A percentile compares a stretch with the other conserved stretches of the same genome.
Conservation (phyloP, 2,888 invertebrate species). For the Archips xylosteana region DNA sequence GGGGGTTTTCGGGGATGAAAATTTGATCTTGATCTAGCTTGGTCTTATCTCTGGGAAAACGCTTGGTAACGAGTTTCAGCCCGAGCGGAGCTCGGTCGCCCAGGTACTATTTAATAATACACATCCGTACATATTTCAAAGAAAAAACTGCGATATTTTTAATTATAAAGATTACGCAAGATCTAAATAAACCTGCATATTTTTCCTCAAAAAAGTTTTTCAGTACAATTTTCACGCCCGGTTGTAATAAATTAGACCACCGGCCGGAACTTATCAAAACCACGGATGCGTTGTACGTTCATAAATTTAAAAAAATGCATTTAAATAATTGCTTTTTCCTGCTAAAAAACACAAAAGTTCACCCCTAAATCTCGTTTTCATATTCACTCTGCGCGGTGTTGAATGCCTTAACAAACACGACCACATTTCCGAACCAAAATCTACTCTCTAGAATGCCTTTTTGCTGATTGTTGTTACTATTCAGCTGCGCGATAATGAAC, state of each 20-base stretch:
- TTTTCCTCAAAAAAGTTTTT: conserved; percentile 3
- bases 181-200: neutral
- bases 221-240: conserved; percentile 3
- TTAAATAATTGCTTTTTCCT: conserved; percentile 34
- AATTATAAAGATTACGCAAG: neutral
- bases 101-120: neutral
- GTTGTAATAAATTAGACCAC: conserved; percentile 29
- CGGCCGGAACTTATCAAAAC: conserved; percentile 36
- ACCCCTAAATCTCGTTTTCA: conserved; percentile 34
- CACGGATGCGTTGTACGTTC: conserved; percentile 11
- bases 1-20: too few species aligned
- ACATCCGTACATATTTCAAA: neutral
- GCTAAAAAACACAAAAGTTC: conserved; percentile 25
- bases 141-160: neutral
- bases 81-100: too few species aligned
- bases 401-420: conserved; percentile 57
- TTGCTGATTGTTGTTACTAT: neutral
- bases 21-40: too few species aligned
- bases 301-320: conserved; percentile 33
- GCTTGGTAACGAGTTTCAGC: too few species aligned
- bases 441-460: conserved; percentile 44
- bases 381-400: conserved; percentile 46
- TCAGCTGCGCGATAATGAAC: conserved; percentile 15
- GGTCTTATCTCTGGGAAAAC: too few species aligned
- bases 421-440: conserved; percentile 53